phyloP scores from a whole-genome alignment of 2,113 vertebrate genomes.

The Sigmodon hispidus region DNA sequence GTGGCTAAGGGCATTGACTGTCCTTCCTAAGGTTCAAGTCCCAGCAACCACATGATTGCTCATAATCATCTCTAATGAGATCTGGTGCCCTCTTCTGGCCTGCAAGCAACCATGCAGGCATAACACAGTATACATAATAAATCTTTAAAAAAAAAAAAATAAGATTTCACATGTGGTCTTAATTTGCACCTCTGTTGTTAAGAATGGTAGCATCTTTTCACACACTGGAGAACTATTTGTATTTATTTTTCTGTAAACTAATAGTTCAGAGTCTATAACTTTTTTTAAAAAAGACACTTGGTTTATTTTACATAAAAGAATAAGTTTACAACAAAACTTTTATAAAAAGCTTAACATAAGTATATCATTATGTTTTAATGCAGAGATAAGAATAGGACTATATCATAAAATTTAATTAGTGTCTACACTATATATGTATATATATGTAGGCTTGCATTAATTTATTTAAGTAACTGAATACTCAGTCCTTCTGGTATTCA shows the following conservation, averaged over 20 bases:
- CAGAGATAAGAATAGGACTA: slow-evolving; percentile 96
- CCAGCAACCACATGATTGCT: no score
- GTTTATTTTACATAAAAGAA: slow-evolving; percentile 99
- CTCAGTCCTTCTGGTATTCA: slow-evolving; percentile 92
- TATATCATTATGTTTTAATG: slow-evolving; percentile 98
- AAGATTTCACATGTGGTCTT: not conserved
- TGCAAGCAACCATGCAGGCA: no score
- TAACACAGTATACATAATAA: no score
- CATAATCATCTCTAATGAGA: no score
- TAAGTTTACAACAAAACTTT: slow-evolving; percentile 99
- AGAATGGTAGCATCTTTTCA: not conserved
- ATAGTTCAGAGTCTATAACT: not conserved
- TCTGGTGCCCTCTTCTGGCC: no score
- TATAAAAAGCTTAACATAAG: slow-evolving; percentile 99
- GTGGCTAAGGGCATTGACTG: no score
- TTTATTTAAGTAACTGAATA: slow-evolving; percentile 94
- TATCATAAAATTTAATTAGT: slow-evolving; percentile 95
- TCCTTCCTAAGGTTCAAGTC: no score
- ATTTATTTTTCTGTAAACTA: not conserved
- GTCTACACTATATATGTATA: slow-evolving; percentile 89
- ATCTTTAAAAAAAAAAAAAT: no score
- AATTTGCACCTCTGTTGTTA: not conserved
- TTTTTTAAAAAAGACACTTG: slow-evolving; percentile 89
- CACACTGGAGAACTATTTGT: not conserved
- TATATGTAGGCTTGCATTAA: slow-evolving; percentile 91